phyloP scores from a whole-genome alignment of 2,797 vertebrate genomes.

The Sitta carolinensis region DNA sequence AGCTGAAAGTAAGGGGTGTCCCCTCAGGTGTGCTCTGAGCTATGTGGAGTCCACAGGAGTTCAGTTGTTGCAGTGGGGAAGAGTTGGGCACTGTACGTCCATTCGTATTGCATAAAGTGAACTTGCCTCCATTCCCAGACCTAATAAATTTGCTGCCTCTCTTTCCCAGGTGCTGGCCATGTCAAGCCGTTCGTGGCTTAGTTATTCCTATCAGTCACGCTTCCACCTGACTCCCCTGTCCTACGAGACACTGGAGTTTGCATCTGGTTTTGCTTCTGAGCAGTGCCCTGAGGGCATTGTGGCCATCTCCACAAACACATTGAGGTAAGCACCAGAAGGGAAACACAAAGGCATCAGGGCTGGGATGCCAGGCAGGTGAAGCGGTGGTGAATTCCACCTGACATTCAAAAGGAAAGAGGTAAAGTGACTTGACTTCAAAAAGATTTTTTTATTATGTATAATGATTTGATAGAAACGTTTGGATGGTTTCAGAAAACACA shows the following conservation, averaged over 20 bases:
- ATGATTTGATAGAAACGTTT: not conserved
- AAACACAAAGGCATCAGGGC: not conserved
- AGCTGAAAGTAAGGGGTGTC: not conserved
- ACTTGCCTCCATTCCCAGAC: not conserved
- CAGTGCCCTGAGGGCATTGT: slow-evolving; percentile 98
- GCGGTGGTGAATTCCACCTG: not conserved
- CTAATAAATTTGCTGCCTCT: not conserved
- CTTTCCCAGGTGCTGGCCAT: slow-evolving; percentile 90
- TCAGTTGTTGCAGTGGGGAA: not conserved
- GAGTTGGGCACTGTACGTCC: rapidly evolving
- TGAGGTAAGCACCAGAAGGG: slow-evolving; percentile 79
- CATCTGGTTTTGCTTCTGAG: slow-evolving; percentile 96
- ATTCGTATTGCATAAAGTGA: not conserved
- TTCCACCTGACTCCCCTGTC: slow-evolving; percentile 96
- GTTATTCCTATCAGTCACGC: slow-evolving; percentile 97
- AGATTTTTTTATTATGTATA: not conserved
- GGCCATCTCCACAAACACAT: slow-evolving; percentile 97
- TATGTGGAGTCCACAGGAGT: not conserved
- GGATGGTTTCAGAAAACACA: not conserved
- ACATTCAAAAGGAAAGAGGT: not conserved
- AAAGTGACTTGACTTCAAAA: not conserved
- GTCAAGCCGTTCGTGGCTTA: slow-evolving; percentile 98
- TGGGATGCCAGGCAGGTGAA: not conserved
- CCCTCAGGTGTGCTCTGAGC: not conserved
- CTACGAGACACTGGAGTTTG: slow-evolving; percentile 95